phyloP scores from a whole-genome alignment of 2,113 vertebrate species.

The Melanotaenia duboulayi region DNA sequence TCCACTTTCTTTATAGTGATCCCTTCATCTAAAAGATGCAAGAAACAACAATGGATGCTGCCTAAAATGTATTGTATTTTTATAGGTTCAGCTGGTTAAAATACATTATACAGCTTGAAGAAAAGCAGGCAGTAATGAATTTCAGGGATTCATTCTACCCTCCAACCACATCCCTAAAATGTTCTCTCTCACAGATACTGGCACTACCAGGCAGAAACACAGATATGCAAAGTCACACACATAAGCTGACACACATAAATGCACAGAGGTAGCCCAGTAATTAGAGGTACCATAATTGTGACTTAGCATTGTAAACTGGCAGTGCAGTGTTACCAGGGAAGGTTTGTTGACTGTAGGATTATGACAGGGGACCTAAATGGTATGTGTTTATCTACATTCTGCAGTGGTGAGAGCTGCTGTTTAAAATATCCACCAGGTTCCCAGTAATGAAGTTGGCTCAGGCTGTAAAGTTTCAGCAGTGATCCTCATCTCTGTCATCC shows the following conservation, averaged over 20 bases:
- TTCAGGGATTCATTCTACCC: constrained; percentile 31
- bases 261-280: constrained; percentile 62
- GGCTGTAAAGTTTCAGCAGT: constrained; percentile 38
- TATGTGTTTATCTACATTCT: constrained; percentile 79
- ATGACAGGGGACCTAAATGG: constrained; percentile 71
- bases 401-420: constrained; percentile 57
- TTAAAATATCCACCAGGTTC: constrained; percentile 65
- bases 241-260: constrained; percentile 36
- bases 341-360: constrained; percentile 73
- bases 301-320: constrained; percentile 70
- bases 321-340: constrained; percentile 71
- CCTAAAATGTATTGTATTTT: not conserved
- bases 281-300: constrained; percentile 72
- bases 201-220: constrained; percentile 35
- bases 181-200: constrained; percentile 28
- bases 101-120: constrained; percentile 25
- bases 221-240: constrained; percentile 58
- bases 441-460: constrained; percentile 46
- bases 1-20: too few relatives aligned
- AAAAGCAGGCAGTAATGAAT: constrained; percentile 10
- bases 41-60: too few relatives aligned
- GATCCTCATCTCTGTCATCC: constrained; percentile 11
- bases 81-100: constrained; percentile 27
- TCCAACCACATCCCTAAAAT: constrained; percentile 25
- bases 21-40: too few relatives aligned